phyloP scores from a whole-genome alignment of 2,888 invertebrate genomes.

The Tridacna crocea region DNA sequence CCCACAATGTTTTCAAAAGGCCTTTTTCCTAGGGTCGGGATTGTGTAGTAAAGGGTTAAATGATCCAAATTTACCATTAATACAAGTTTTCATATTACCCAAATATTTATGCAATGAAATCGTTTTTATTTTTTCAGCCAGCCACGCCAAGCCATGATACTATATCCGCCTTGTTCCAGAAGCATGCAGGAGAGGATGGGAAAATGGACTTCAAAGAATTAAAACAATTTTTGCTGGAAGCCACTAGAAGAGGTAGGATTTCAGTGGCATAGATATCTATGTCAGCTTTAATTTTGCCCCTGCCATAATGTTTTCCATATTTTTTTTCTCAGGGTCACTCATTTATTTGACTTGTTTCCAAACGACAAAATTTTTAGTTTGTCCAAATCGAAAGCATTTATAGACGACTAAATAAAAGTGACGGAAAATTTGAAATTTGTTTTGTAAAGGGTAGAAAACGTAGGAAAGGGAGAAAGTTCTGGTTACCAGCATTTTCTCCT shows the following conservation, averaged over 20 bases:
- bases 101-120: background rate
- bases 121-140: conserved; percentile 18
- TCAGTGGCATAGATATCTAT: background rate
- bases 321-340: too few species aligned
- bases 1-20: background rate
- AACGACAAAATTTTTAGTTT: too few species aligned
- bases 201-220: conserved; percentile 97
- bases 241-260: conserved; percentile 66
- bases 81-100: background rate
- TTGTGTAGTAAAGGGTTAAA: background rate
- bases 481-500: too few species aligned
- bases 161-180: conserved; percentile 91
- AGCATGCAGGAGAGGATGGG: conserved; percentile 92
- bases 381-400: too few species aligned
- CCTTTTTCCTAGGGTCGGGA: background rate
- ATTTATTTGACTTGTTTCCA: too few species aligned
- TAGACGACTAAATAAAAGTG: too few species aligned
- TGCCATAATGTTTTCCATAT: too few species aligned
- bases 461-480: too few species aligned
- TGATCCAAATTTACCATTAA: background rate
- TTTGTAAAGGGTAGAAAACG: too few species aligned
- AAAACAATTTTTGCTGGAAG: conserved; percentile 91
- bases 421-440: too few species aligned
- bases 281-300: too few species aligned
- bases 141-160: conserved; percentile 62